phyloP scores from a whole-genome alignment of 1,140 invertebrate genomes.

The Platyura marginata region DNA sequence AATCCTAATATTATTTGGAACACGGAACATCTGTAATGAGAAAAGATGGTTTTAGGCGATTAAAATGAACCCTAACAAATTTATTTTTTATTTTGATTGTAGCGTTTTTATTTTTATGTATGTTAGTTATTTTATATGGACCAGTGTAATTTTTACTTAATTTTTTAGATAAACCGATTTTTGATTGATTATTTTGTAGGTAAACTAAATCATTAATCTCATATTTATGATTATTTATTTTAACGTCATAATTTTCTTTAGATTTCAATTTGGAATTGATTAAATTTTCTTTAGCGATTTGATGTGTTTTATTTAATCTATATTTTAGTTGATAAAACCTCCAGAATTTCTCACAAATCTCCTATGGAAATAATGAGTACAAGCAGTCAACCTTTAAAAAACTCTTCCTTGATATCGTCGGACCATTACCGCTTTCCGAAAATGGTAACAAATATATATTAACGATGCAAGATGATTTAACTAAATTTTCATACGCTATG shows the following conservation, averaged over 20 bases:
- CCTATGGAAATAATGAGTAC: conserved; percentile 17
- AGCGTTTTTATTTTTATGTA: not conserved
- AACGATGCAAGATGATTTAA: conserved; percentile 18
- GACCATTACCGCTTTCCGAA: conserved; percentile 12
- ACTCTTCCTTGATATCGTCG: conserved; percentile 14
- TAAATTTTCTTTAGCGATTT: conserved; percentile 14
- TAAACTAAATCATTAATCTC: conserved; percentile 7
- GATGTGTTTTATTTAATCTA: conserved; percentile 11
- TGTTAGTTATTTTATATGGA: not conserved
- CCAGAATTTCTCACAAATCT: conserved; percentile 7
- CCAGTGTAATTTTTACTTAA: not conserved
- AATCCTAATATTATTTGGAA: too few species aligned
- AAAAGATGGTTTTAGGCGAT: not conserved
- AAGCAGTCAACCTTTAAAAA: conserved; percentile 11
- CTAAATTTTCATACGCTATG: conserved; percentile 15
- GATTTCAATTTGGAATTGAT: conserved; percentile 11
- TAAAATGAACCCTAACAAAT: not conserved
- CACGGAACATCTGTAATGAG: too few species aligned
- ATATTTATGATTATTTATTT: conserved; percentile 7
- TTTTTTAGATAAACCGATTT: not conserved
- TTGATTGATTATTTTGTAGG: not conserved
- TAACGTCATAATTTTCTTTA: conserved; percentile 14
- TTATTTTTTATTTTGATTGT: not conserved
- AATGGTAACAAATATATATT: conserved; percentile 11
- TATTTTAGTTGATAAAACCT: conserved; percentile 13